Evolutionary conservation across 2,797 vertebrate species (phyloP).

Genomic region (Labroides dimidiatus): DNA sequence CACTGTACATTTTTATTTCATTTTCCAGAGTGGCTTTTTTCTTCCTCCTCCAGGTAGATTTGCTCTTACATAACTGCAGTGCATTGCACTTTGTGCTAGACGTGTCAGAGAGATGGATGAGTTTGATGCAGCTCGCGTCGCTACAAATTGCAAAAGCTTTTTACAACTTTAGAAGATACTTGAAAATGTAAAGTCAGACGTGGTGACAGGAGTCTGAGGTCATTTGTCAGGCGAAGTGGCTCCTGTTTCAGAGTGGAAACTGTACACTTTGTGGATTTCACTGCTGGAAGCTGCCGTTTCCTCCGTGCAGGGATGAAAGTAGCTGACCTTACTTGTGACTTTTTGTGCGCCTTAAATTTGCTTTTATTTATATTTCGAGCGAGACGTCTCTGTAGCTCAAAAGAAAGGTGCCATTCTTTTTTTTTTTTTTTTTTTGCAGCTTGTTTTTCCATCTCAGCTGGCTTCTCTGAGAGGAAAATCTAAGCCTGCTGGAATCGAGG

Average conservation of each 20-base stretch:
- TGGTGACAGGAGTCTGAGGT: constrained; percentile 14
- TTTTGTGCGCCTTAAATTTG: neutral
- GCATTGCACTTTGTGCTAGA: neutral
- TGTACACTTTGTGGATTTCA: constrained; percentile 6
- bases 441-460: constrained; percentile 67
- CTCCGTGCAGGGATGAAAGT: neutral
- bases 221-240: neutral
- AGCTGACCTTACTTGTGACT: no score
- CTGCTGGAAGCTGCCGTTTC: neutral
- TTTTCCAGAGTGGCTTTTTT: neutral
- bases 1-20: neutral
- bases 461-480: constrained; percentile 70
- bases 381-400: constrained; percentile 1
- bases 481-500: constrained; percentile 57
- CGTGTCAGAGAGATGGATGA: constrained; percentile 12
- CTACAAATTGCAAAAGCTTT: constrained; percentile 8
- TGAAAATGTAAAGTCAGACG: constrained; percentile 20
- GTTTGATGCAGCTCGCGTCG: neutral
- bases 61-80: neutral
- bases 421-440: no score
- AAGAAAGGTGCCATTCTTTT: constrained; percentile 31
- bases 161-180: constrained; percentile 14
- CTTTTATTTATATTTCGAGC: no score
- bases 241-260: constrained; percentile 41
- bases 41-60: constrained; percentile 2